Base-by-base conservation (phyloP, 2,888 invertebrate genomes). In the Lobophora halterata region DNA sequence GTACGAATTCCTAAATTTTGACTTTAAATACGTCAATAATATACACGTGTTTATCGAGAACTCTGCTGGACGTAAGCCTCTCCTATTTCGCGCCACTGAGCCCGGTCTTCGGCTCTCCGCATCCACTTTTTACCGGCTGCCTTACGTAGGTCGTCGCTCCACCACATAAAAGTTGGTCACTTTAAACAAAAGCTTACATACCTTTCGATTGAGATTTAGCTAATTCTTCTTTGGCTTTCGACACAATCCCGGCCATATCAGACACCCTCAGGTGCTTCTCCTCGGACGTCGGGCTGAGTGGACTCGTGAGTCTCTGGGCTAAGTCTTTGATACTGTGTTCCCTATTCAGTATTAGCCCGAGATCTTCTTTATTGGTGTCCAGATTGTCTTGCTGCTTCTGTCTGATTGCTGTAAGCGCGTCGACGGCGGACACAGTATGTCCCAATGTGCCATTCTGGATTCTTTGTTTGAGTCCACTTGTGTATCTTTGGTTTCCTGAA, bases 191-290 rank as follows among this genome's bases (percentile, higher is more conserved):
- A n/a, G n/a, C n/a, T n/a, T n/a, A n/a, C n/a, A n/a, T 88, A 71
- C 90, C 93, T 80, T 94, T 94, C 46, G 94, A 94, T 72, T 95
- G 95, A 40, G 95, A 95, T 77, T 95, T 95, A 8, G 94, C 94
- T 61, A 97, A 86, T 58, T 95, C 97, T 78, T 96, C 95, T 89
- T 97, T 97, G 65, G 97, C 97, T 87, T 97, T 96, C 32, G 94
- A 95, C 53, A 97, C 96, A 55, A 97, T 90, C 26, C 97, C 97
- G 40, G 94, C 93, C 93, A 96, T 94, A 62, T 96, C 95, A 23
- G 94, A 93, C 43, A 95, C 93, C 71, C 93, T 82, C 52, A 90
- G 85, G 25, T 89, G 86, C 54, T 90, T 91, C 14, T 91, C 91
- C 47, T 92, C 92, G 23, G 88, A 82, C 1, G 89, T 67, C n/a